phyloP scores from a whole-genome alignment of 1,140 invertebrate genomes.

The Diabrotica undecimpunctata region DNA sequence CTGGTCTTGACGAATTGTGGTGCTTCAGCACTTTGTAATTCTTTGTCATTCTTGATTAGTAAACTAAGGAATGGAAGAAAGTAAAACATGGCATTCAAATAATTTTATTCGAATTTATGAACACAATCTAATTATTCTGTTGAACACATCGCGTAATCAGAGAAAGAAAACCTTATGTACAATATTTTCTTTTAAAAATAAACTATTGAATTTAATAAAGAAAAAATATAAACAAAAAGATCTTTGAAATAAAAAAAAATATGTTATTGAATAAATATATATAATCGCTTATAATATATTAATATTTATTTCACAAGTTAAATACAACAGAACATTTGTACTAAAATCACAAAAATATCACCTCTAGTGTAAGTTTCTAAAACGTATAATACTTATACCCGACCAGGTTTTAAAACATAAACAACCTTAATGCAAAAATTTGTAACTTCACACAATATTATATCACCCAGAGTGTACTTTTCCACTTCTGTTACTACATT shows the following conservation, averaged over 20 bases:
- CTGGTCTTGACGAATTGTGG: no score
- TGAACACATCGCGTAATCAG: not conserved
- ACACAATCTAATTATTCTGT: slow-evolving; percentile 1
- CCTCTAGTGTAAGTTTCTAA: not conserved
- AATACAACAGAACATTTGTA: slow-evolving; percentile 1
- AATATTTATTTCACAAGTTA: not conserved
- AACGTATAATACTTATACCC: not conserved
- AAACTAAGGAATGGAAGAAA: not conserved
- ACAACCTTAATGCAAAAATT: no score
- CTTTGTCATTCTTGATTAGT: no score
- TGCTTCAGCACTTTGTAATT: no score
- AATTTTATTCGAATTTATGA: not conserved
- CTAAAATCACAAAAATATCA: slow-evolving; percentile 3
- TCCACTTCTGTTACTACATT: no score
- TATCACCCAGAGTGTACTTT: no score
- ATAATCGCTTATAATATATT: not conserved
- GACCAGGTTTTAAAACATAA: not conserved
- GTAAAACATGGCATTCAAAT: not conserved
- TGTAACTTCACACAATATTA: no score
- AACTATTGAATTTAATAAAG: not conserved
- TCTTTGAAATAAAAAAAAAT: no score
- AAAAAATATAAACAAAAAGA: not conserved
- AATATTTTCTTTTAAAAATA: not conserved
- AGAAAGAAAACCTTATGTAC: not conserved
- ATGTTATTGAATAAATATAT: not conserved